A percentile compares a stretch with the other conserved stretches of the same genome.
Conservation (phyloP, 2,113 vertebrate genomes). For the Amazona vittata region DNA sequence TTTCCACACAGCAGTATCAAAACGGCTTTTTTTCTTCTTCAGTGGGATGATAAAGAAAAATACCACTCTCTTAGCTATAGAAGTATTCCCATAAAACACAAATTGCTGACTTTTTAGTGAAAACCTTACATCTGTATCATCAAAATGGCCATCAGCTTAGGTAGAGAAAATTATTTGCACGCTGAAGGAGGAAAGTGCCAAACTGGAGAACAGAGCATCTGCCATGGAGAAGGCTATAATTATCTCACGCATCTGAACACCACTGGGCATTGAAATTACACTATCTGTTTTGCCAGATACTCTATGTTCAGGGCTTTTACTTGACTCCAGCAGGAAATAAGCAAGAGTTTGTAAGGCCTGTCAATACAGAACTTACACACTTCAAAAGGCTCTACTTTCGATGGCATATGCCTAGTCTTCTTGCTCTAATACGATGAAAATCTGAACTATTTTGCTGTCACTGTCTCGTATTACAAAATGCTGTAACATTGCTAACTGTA, state of each 20-base stretch:
- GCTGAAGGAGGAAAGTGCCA: conserved; percentile 37
- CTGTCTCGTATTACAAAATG: not conserved
- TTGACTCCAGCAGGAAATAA: conserved; percentile 40
- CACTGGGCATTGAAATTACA: conserved; percentile 25
- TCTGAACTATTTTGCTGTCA: not conserved
- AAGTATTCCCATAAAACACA: not conserved
- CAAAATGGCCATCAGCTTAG: conserved; percentile 7
- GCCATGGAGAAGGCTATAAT: conserved; percentile 46
- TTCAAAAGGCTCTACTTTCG: not conserved
- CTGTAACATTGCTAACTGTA: not conserved
- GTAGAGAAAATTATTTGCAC: conserved; percentile 22
- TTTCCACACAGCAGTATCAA: not conserved
- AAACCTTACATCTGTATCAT: not conserved
- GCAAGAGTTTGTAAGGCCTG: not conserved
- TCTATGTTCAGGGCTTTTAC: conserved; percentile 6
- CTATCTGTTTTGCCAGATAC: conserved; percentile 17
- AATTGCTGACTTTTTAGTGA: not conserved
- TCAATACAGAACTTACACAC: not conserved
- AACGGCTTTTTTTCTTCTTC: not conserved
- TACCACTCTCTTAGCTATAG: not conserved
- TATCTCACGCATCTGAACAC: conserved; percentile 58
- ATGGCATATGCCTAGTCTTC: not conserved
- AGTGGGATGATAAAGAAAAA: not conserved
- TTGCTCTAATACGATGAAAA: not conserved
- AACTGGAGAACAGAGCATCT: conserved; percentile 48